Evolutionary conservation across 2,797 vertebrate genomes (phyloP).

Genomic region (Neostethus bicornis): DNA sequence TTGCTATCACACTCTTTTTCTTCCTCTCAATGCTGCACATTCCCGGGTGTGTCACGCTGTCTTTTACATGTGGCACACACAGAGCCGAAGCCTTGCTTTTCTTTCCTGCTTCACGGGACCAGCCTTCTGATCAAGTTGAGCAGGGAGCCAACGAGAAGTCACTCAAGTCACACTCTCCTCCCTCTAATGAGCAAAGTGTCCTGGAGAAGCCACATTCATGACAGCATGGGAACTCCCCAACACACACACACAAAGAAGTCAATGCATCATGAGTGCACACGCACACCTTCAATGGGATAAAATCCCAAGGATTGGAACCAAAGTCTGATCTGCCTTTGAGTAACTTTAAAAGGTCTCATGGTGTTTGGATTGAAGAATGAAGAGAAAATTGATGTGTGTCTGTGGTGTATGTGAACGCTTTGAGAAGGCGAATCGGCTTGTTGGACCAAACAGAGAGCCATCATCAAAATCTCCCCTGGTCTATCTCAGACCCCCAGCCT

Average conservation of each 20-base stretch:
- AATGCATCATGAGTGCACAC: conserved; percentile 34
- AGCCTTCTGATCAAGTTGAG: conserved; percentile 72
- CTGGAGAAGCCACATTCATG: conserved; percentile 60
- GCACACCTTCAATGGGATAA: conserved; percentile 56
- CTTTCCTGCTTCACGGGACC: conserved; percentile 44
- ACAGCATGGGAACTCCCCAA: conserved; percentile 64
- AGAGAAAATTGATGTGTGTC: conserved; percentile 45
- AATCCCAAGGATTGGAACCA: conserved; percentile 72
- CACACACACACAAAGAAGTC: conserved; percentile 30
- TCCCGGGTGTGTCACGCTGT: conserved; percentile 40
- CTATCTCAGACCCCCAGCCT: conserved; percentile 76
- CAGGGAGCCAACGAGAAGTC: conserved; percentile 65
- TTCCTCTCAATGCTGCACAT: conserved; percentile 4
- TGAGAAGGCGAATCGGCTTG: conserved; percentile 50
- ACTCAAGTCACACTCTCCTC: conserved; percentile 62
- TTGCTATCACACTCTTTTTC: conserved; percentile 5
- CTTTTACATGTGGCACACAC: conserved; percentile 28
- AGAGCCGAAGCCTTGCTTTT: conserved; percentile 37
- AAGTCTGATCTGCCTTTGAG: conserved; percentile 78
- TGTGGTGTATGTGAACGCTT: conserved; percentile 21
- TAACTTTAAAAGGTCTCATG: conserved; percentile 79
- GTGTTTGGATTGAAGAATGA: conserved; percentile 74
- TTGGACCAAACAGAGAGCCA: conserved; percentile 69
- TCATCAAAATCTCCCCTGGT: conserved; percentile 72
- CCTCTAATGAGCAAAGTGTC: conserved; percentile 83